Base-by-base conservation (phyloP, 2,113 vertebrate species). In the Picathartes gymnocephalus region DNA sequence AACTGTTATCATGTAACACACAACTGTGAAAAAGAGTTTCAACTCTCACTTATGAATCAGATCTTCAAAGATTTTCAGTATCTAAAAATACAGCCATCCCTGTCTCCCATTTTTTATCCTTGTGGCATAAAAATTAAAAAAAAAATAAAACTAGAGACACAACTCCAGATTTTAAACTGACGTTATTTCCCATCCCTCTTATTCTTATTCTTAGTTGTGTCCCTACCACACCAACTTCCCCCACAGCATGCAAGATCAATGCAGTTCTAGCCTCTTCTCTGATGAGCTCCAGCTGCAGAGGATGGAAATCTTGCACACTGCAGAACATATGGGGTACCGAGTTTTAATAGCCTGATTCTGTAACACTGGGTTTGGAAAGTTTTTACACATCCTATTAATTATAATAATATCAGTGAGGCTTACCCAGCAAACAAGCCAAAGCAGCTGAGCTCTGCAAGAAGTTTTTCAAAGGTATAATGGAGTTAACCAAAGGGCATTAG, bases 401-500 rank as follows among this genome's bases (percentile, higher is more conserved):
- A 91, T 62, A 93, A 81, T 58, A 96, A 68, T 95, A 96, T 89
- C 91, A 86, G 68, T 90, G 82, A 94, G 86, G 85, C 93, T 95
- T 90, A 88, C 66, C 82, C 90, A 91, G 95, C 93, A 96, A 97
- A 95, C 94, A 96, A 95, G 88, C 39, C 91, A 68, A 95, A 96
- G 91, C 48, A 87, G 89, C 95, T 97, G 95, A 95, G 91, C 92
- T 93, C 70, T 92, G 91, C 91, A 93, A 76, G 60, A 96, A 96
- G 83, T 96, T 96, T 92, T 95, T 93, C 93, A 89, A 92, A 96
- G 89, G 91, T 93, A 81, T 95, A 95, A 92, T 60, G 53, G 80
- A 93, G 92, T 87, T 96, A 94, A 95, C 91, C 91, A 95, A 96
- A 95, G 92, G 91, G 91, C 95, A 94, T 95, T 84, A 97, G 69